Evolutionary conservation across 1,140 invertebrate genomes (phyloP), one percentile per base, ranked within the genome.

Genomic region (Mactra quadrangularis): DNA sequence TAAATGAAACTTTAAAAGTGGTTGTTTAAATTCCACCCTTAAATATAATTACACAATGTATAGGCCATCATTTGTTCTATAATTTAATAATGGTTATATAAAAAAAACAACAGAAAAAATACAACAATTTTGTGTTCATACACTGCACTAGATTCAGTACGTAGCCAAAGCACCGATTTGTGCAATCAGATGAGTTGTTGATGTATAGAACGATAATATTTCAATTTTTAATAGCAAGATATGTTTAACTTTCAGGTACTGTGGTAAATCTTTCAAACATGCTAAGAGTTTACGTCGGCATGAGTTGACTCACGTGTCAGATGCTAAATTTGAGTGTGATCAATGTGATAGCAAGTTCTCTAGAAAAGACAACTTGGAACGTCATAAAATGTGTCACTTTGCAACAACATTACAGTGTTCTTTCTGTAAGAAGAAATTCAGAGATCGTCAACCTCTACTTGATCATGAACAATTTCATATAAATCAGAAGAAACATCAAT

Each of bases 211-310:
- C n/a, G n/a, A n/a, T n/a, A n/a, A n/a, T n/a, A n/a, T n/a, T n/a
- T n/a, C n/a, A n/a, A n/a, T n/a, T n/a, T n/a, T n/a, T n/a, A n/a
- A n/a, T n/a, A n/a, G n/a, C 38, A 25, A 38, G n/a, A 3, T 57
- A 59, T 78, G 29, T 52, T 50, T 35, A 17, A 50, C 52, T 7
- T 79, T 9, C 74, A 81, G 77, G 52, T 81, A 57, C 31, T 81
- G 77, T 50, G 64, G 64, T 17, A 81, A 81, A 25, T 38, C 77
- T 13, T 81, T 81, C 25, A 81, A 81, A 52, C 77, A 81, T 71
- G 77, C 64, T 11, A 81, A 81, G n/a, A 81, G 77, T 81, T 38
- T 81, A 29, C 77, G 77, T n/a, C 64, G 77, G 19, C 77, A 81
- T 59, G 77, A 81, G 22, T 17, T 45, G 2, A 71, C 64, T 15